phyloP scores from a whole-genome alignment of 2,888 invertebrate species.

The Mimas tiliae region DNA sequence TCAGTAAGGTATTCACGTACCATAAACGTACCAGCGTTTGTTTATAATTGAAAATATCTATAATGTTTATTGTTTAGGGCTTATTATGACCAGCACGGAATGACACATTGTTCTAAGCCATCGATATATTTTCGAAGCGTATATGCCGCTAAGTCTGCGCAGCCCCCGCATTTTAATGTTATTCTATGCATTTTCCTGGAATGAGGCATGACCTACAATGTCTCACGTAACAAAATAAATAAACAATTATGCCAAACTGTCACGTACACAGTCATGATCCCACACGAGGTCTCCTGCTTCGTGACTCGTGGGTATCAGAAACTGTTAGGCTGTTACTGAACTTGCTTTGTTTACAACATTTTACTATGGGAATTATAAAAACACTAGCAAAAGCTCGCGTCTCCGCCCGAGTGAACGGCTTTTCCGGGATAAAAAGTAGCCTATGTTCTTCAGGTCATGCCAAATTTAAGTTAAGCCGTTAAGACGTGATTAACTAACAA shows the following conservation, averaged over 20 bases:
- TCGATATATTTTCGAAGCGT: too few species aligned
- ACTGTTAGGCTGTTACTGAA: background rate
- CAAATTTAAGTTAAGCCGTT: too few species aligned
- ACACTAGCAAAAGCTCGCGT: too few species aligned
- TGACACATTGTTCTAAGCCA: background rate
- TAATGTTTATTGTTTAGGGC: background rate
- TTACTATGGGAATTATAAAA: background rate
- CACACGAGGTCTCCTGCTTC: background rate
- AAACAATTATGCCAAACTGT: background rate
- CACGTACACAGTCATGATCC: background rate
- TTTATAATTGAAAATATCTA: slow-evolving; percentile 1
- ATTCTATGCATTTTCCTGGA: slow-evolving; percentile 11
- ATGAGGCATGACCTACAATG: background rate
- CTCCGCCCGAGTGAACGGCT: too few species aligned
- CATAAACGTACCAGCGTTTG: background rate
- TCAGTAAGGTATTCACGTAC: background rate
- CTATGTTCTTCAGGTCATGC: too few species aligned
- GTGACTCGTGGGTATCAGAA: background rate
- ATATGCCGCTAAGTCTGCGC: background rate
- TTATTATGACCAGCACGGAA: background rate
- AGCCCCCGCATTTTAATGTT: slow-evolving; percentile 1
- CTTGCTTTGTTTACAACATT: background rate
- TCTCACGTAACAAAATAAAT: background rate
- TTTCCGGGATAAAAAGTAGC: too few species aligned
- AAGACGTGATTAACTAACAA: too few species aligned